Evolutionary conservation across 2,797 vertebrate species (phyloP), one percentile per base, ranked within the genome.

Genomic region (Chromobotia macracanthus): DNA sequence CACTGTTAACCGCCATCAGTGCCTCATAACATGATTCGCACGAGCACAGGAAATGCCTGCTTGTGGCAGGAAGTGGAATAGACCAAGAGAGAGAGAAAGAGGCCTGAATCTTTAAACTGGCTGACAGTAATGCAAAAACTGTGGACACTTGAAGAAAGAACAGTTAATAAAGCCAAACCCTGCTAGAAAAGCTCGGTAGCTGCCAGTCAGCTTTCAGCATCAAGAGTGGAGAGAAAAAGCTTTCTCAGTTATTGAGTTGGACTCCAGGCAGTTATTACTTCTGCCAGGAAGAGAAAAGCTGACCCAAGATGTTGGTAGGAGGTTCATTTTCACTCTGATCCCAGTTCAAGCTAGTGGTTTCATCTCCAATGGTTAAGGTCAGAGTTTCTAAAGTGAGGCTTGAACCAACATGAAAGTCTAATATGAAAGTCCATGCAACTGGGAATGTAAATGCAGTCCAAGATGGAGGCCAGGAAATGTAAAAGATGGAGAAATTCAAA

Each of bases 51-150:
- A 86, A 84, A 81, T 84, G 69, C 60, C 66, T 58, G 77, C 79
- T 76, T 81, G 75, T 70, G 75, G 67, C 83, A 83, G 85, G 83
- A 86, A 83, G 81, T 84, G 79, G 82, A 85, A 75, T 79, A 78
- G 75, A 73, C 73, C 11, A 35, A 70, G 53, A 25, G 13, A 68
- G 18, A 68, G 74, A n/a, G 65, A 60, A n/a, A 58, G 66, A 72
- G 70, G 38, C 25, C 19, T 23, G 23, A 41, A 56, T 77, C 80
- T 82, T 82, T 74, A 66, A 75, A 38, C 16, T 77, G 75, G 82
- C 81, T 82, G 75, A 58, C 78, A 80, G 66, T 11, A 16, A 56
- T 3, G 31, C 71, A 51, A 69, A 63, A 77, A 77, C 65, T 41
- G 53, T 61, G 77, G 72, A 79, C 55, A 72, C 65, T 75, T 76